phyloP scores from a whole-genome alignment of 2,797 vertebrate genomes.

The Corythornis leucogaster region DNA sequence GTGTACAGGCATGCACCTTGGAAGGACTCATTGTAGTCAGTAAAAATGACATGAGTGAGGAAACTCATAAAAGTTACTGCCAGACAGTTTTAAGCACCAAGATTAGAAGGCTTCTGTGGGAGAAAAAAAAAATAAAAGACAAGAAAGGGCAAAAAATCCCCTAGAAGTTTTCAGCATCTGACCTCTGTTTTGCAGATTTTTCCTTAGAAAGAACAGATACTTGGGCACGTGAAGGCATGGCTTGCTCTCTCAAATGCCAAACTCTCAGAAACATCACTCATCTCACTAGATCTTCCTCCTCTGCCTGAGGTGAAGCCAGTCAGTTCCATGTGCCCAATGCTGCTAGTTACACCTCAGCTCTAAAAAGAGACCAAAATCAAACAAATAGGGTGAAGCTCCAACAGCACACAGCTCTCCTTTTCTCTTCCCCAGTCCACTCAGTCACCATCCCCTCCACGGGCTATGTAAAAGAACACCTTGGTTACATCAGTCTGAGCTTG shows the following conservation, averaged over 20 bases:
- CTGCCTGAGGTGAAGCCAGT: background rate
- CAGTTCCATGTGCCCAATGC: background rate
- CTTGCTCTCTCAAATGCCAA: background rate
- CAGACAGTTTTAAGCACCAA: background rate
- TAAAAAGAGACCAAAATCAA: background rate
- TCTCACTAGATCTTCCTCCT: background rate
- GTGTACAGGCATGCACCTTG: background rate
- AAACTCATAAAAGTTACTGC: background rate
- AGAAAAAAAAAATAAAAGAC: background rate
- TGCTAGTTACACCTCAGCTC: background rate
- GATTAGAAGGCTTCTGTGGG: background rate
- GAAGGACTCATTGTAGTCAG: background rate
- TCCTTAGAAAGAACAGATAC: background rate
- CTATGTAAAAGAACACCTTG: slow-evolving; percentile 2
- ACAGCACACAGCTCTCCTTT: background rate
- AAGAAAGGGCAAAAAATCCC: background rate
- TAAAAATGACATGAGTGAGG: background rate
- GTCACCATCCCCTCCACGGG: background rate
- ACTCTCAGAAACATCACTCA: slow-evolving; percentile 15
- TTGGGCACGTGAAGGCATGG: background rate
- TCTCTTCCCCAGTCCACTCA: background rate
- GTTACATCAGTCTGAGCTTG: background rate
- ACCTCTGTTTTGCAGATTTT: background rate
- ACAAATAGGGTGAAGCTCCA: background rate
- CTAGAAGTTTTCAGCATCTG: background rate